phyloP scores from a whole-genome alignment of 92 coral and sea anemone species.

The Umimayanthus kanabou region DNA sequence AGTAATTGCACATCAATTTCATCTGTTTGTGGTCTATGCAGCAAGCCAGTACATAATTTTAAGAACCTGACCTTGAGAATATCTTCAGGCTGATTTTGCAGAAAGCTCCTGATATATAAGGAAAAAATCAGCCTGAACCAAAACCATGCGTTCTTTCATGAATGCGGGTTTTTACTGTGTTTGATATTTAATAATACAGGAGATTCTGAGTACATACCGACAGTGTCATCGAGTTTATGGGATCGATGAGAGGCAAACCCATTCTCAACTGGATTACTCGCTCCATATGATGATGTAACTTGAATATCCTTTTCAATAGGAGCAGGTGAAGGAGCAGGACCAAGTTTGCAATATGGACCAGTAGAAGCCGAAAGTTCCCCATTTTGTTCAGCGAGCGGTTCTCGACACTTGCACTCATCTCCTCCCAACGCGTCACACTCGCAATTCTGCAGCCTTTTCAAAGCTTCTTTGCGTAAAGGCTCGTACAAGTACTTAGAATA shows the following conservation, averaged over 20 bases:
- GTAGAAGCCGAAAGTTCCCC: neutral
- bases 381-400: neutral
- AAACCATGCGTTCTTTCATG: no score
- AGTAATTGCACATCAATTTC: no score
- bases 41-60: no score
- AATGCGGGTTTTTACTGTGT: no score
- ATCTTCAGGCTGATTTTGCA: no score
- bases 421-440: neutral
- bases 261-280: neutral
- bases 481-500: neutral
- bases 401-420: neutral
- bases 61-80: no score
- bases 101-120: no score
- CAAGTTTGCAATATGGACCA: neutral
- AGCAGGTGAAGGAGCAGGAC: neutral
- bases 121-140: no score
- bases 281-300: slow-evolving; percentile 4
- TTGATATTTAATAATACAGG: no score
- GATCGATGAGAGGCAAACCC: neutral
- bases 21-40: no score
- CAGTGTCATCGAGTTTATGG: neutral
- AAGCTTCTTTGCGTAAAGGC: neutral
- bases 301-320: neutral
- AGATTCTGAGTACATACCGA: neutral
- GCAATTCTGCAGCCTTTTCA: neutral